Evolutionary conservation across 2,113 vertebrate species (phyloP).

Genomic region (Erpornis zantholeuca): DNA sequence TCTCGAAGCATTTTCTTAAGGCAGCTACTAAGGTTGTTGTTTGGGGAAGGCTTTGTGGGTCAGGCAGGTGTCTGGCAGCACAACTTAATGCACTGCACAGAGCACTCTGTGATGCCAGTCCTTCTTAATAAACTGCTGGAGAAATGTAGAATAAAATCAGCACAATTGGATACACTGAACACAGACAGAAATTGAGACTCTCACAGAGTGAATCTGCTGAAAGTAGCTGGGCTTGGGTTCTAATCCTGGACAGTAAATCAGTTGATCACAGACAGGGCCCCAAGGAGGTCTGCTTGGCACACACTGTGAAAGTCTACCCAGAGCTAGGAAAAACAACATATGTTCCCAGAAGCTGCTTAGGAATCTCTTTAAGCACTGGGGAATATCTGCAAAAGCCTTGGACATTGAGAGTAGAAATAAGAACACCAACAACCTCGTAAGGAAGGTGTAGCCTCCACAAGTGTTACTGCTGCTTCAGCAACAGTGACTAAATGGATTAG

Average conservation of each 20-base stretch:
- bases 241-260: not conserved
- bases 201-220: not conserved
- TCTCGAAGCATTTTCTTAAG: not conserved
- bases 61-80: not conserved
- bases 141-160: not conserved
- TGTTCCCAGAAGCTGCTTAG: constrained; percentile 62
- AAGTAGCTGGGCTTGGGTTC: not conserved
- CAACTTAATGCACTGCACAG: not conserved
- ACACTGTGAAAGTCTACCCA: constrained; percentile 17
- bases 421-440: not conserved
- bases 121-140: not conserved
- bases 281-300: constrained; percentile 7
- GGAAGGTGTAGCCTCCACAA: not conserved
- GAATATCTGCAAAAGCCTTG: constrained; percentile 9
- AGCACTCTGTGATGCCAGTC: not conserved
- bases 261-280: not conserved
- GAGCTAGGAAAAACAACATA: constrained; percentile 55
- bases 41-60: not conserved
- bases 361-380: constrained; percentile 21
- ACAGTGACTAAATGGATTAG: not conserved
- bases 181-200: not conserved
- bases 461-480: not conserved
- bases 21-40: not conserved
- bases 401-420: constrained; percentile 5
- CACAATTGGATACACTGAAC: not conserved